Base-by-base conservation (phyloP, 2,797 vertebrate genomes). In the Pygocentrus nattereri region DNA sequence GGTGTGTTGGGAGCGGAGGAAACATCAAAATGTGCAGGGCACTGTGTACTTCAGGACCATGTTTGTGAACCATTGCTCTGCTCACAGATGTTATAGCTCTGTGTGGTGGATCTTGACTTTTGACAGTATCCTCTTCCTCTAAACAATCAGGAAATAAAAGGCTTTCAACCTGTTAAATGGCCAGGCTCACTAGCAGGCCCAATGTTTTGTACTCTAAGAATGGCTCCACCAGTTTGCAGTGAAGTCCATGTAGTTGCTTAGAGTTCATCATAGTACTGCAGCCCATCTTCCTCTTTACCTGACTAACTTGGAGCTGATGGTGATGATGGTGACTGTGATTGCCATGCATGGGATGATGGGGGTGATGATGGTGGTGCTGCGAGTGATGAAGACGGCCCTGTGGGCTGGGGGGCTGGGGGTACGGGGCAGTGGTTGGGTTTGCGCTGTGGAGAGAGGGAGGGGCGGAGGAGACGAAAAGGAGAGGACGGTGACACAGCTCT, bases 251-350 rank as follows among this genome's bases (percentile, higher is more conserved):
- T n/a, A n/a, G n/a, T n/a, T n/a, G n/a, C n/a, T n/a, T n/a, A n/a
- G 15, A 47, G 13, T n/a, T 49, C 4, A 25, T n/a, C 0, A 68
- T 18, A 54, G 10, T 25, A 19, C 4, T 1, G 23, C 19, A 64
- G 38, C 13, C 23, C 38, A 44, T 47, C 11, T 23, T 68, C 18
- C 41, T 58, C 44, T 77, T 59, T 93, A 95, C 94, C 93, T 95
- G 93, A 84, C 47, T 83, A 44, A 93, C 61, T 83, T 94, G 92
- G 15, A 92, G 77, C 74, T 95, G 93, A 78, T 94, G 93, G 77
- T 93, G 93, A 74, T 94, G 94, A 82, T 93, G 93, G 82, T 92
- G 93, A 84, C 93, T 92, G 81, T 91, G 93, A 85, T 93, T 92
- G 81, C 61, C 83, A 68, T 84, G 83, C 83, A 84, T 74, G 34